Base-by-base conservation (phyloP, 1,140 invertebrate genomes). In the Panagrolaimus sp. region DNA sequence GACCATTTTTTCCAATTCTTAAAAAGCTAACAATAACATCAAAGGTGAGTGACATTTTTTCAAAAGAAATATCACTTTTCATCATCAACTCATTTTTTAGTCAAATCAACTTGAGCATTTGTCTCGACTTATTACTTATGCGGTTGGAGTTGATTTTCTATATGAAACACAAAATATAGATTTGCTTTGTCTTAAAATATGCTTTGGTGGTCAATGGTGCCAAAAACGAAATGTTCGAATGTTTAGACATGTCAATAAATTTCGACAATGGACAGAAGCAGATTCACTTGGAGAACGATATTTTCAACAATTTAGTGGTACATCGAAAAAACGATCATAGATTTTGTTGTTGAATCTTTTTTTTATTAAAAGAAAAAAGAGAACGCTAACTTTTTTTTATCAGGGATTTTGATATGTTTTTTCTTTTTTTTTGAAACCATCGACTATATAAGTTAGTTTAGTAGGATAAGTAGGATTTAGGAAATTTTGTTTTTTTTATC, bases 11-110 rank as follows among this genome's bases (percentile, higher is more conserved):
- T 44, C 72, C 77, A 8, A 70, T 72, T n/a, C 69, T 79, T 2
- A 82, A 82, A 44, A 75, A 80, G 20, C 67, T 79, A 8, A 82
- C 80, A 25, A 73, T 79, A 13, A 79, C 80, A 9, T 77, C 78
- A n/a, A 73, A 79, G 67, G 77, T 78, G 70, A 74, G 46, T 67
- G 23, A 42, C 45, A 27, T 47, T 14, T 11, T 44, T 46, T n/a
- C n/a, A 31, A 42, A 63, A 9, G n/a, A 13, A 68, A 70, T 8
- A 45, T 45, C 27, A 5, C 25, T 13, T 51, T 43, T 9, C n/a
- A n/a, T 44, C n/a, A 53, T 14, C 0, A 5, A n/a, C 45, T 8
- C 1, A 27, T n/a, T n/a, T 9, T 78, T 75, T 51, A 79, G 77
- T 74, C 80, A 13, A 74, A 82, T 23, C 76, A 79, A 62, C 71